Conservation (phyloP, 2,797 vertebrate species). For the Callimico goeldii region DNA sequence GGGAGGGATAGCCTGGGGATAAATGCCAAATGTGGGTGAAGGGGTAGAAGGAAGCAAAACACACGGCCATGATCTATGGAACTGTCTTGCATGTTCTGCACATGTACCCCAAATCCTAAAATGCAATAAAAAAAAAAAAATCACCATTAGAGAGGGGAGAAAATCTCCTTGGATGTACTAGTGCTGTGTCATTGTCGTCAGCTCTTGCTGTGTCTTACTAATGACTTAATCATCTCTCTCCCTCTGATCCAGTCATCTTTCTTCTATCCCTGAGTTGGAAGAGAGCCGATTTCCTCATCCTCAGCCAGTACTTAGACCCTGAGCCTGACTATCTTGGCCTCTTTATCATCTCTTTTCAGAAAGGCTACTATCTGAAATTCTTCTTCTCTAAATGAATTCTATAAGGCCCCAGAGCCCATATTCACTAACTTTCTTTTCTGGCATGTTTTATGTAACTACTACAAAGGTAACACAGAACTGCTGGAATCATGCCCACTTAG, state of each 20-base stretch:
- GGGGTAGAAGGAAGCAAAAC: too few species aligned
- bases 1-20: too few species aligned
- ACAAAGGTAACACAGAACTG: neutral
- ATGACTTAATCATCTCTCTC: neutral
- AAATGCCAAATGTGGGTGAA: too few species aligned
- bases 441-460: neutral
- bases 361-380: neutral
- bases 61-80: too few species aligned
- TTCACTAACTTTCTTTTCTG: neutral
- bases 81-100: too few species aligned
- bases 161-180: neutral
- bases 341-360: neutral
- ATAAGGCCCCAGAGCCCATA: neutral
- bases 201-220: neutral
- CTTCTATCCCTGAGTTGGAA: neutral
- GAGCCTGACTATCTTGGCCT: neutral
- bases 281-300: neutral
- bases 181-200: neutral
- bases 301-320: neutral
- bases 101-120: too few species aligned
- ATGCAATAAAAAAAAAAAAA: too few species aligned
- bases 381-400: neutral
- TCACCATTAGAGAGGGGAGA: neutral
- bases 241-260: neutral
- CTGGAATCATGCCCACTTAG: neutral